Evolutionary conservation across 2,797 vertebrate species (phyloP), one percentile per base, ranked within the genome.

Genomic region (Sciurus carolinensis): DNA sequence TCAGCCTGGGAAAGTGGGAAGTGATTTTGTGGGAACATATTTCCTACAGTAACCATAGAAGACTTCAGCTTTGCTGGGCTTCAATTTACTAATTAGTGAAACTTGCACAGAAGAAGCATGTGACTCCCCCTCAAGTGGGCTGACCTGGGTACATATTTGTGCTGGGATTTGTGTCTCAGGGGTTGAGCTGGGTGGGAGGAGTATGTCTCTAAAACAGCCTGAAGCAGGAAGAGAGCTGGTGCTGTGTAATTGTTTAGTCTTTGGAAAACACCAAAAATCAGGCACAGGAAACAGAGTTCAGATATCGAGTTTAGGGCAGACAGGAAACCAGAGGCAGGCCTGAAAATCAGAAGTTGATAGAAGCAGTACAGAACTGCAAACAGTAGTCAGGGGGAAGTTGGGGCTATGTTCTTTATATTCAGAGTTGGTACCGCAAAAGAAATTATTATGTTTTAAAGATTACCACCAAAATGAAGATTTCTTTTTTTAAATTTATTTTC

Each of bases 1-100:
- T 97, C 94, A 97, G 87, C 91, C 24, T 73, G 94, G 73, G 96
- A 97, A 97, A 97, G 64, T 92, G 71, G 93, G 95, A 97, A 96
- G 57, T 93, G 42, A 94, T 94, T 76, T 91, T 95, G 94, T 90
- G 91, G 66, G 91, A 97, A 97, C 42, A 0, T 28, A 11, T 66
- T 91, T 97, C 71, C 80, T 84, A 67, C 1, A 28, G 87, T 80
- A 94, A 93, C 72, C 28, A 47, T 44, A 94, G 52, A 82, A 90
- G 24, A 54, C 15, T 90, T 12, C 14, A 44, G 5, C 76, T 87
- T 95, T 75, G 36, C 30, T 91, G 79, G 67, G 66, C 24, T 96
- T 89, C n/a, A 52, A 22, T 72, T 80, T 33, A 22, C 84, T 71
- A 39, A 75, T 93, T 71, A 94, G 44, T 12, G 72, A 93, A 59